These are phyloP conservation scores for Ophion obscuratus DNA, from an alignment of 2,888 invertebrate species.

Conservation along the genomic window DNA sequence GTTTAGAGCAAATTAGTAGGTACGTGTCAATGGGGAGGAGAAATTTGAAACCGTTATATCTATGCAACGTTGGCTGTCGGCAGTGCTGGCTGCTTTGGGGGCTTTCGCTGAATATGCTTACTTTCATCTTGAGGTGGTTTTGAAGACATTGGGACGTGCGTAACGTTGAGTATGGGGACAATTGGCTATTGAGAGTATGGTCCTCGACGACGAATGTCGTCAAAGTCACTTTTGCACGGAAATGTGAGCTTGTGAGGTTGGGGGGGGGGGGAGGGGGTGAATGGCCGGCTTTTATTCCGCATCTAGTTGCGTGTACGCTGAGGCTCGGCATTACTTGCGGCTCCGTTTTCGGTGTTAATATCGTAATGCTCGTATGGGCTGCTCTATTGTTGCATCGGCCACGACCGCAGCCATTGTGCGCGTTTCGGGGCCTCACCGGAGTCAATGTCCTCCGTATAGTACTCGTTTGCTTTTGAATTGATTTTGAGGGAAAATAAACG, in stretches of 20 bases:
- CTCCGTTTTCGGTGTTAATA: slow-evolving; percentile 57
- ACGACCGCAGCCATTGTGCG: slow-evolving; percentile 51
- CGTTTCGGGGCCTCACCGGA: slow-evolving; percentile 58
- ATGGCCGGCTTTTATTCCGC: slow-evolving; percentile 28
- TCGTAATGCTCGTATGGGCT: slow-evolving; percentile 66
- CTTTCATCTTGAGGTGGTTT: neutral
- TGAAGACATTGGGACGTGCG: neutral
- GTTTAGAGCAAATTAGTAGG: neutral
- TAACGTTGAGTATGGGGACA: neutral
- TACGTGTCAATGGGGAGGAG: neutral
- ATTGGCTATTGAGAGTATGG: neutral
- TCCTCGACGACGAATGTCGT: neutral
- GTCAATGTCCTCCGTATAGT: slow-evolving; percentile 36
- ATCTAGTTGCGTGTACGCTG: slow-evolving; percentile 38
- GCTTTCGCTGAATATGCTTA: neutral
- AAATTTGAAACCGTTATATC: neutral
- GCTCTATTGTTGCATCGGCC: slow-evolving; percentile 60
- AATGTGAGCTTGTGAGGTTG: neutral
- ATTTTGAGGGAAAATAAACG: neutral
- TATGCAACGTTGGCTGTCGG: neutral
- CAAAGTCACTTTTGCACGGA: neutral
- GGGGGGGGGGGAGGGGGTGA: neutral
- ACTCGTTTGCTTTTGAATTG: slow-evolving; percentile 47
- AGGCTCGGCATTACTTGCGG: slow-evolving; percentile 23
- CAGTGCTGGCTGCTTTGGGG: neutral